A percentile compares a stretch with the other conserved stretches of the same genome.
phyloP scores from a whole-genome alignment of 2,797 vertebrate species.

The Characodon lateralis region DNA sequence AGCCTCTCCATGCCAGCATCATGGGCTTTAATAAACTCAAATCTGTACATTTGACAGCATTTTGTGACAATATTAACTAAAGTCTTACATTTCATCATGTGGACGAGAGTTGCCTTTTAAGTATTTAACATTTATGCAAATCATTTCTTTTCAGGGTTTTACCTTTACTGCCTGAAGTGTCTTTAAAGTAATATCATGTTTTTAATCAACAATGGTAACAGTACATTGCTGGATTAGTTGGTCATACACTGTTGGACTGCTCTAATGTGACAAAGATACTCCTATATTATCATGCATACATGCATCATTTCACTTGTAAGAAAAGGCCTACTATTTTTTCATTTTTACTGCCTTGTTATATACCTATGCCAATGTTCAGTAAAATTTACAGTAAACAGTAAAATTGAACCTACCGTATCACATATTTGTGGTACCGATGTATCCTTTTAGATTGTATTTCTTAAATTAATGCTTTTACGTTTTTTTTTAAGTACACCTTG shows the following conservation, averaged over 20 bases:
- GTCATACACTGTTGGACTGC: conserved; percentile 1
- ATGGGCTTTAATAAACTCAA: conserved; percentile 40
- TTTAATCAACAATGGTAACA: conserved; percentile 2
- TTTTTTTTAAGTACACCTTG: conserved; percentile 55
- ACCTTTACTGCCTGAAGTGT: conserved; percentile 15
- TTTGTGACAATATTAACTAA: conserved; percentile 38
- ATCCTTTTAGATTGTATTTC: conserved; percentile 48
- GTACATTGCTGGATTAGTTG: background rate
- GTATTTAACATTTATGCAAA: conserved; percentile 47
- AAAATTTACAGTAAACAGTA: conserved; percentile 5
- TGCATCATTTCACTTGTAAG: conserved; percentile 14
- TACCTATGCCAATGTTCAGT: conserved; percentile 65
- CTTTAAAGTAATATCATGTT: conserved; percentile 6
- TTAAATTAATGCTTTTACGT: conserved; percentile 51
- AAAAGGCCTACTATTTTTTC: conserved; percentile 36
- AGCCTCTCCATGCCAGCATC: conserved; percentile 26
- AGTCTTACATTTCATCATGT: conserved; percentile 33
- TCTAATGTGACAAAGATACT: conserved; percentile 1
- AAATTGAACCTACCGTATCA: conserved; percentile 51
- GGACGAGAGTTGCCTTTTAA: conserved; percentile 43
- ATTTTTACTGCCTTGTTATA: conserved; percentile 38
- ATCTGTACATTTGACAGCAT: conserved; percentile 26
- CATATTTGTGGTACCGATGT: conserved; percentile 47
- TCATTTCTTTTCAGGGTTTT: conserved; percentile 22
- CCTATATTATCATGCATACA: conserved; percentile 10